Evolutionary conservation across 2,113 vertebrate species (phyloP), one percentile per base, ranked within the genome.

Genomic region (Mirza zaza): DNA sequence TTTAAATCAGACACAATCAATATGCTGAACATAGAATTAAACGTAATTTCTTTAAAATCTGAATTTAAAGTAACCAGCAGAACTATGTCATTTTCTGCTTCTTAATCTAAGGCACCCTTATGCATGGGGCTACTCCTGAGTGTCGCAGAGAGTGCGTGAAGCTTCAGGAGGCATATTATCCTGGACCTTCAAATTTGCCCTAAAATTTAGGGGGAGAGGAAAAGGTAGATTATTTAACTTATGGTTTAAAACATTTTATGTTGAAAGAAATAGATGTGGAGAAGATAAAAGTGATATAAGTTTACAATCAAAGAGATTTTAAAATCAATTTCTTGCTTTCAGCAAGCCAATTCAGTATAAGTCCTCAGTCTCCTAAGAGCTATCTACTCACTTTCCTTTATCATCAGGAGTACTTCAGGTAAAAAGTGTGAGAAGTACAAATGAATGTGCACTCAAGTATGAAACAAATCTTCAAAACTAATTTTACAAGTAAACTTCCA

Each of bases 401-500:
- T 42, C 23, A 55, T 67, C 8, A 63, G 18, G 25, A 29, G 36
- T 70, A 83, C n/a, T 91, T 77, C 6, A 92, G 45, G 52, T 45
- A 93, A 20, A 82, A 93, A 70, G 10, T n/a, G 3, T 90, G 55
- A 92, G 55, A 71, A 75, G 50, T 55, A 90, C 50, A 95, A 87
- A 76, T 52, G 23, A 57, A 73, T 57, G 21, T 67, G 39, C 36
- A 71, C 34, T 77, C n/a, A 63, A 76, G 12, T 88, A 75, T 42
- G 9, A 73, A 88, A 55, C 11, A 87, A 88, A 48, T 57, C 45
- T 21, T 92, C 32, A 90, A 84, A 85, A 59, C 79, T 67, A 80
- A 89, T 36, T 91, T 87, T 94, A 42, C 4, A 73, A 77, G 21
- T 73, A 85, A 85, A 91, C 27, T 84, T 95, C n/a, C 83, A 94